Base-by-base conservation (phyloP, 2,888 invertebrate genomes). In the Heterodera filipjevi region DNA sequence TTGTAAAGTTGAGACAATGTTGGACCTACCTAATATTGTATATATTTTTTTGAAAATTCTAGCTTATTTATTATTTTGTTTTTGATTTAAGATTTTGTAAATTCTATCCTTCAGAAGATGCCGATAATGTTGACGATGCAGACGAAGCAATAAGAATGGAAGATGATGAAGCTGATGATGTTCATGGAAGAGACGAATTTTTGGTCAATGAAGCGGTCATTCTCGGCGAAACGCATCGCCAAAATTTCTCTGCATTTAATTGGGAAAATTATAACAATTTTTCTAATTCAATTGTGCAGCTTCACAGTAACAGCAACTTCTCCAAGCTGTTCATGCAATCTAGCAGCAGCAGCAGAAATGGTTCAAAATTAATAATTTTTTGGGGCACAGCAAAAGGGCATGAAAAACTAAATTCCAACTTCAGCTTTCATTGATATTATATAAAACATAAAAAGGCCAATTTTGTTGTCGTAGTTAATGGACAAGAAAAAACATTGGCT, bases 201-300 rank as follows among this genome's bases (percentile, higher is more conserved):
- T 30, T 68, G 32, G 68, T 68, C 68, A 35, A 68, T n/a, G 68
- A 68, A 32, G 33, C 68, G 35, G 68, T 35, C 68, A 68, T 68
- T 68, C 35, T 68, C 6, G 68, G 68, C 68, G 68, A 68, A 32
- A 68, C 68, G 3, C 27, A 64, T 14, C 64, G 16, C 22, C 8
- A 6, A 64, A 27, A 1, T 22, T 64, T 64, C 27, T 14, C 27
- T 64, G 8, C 27, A 2, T 27, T 64, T 2, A 8, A 27, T 2
- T 6, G 0, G 16, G 0, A 27, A 27, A 22, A 64, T 27, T 64
- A 8, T 27, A 19, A 64, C 0, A 64, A 64, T 64, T 68, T 22
- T 19, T 68, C 30, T 8, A 33, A 6, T 68, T 32, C 68, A 33
- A 22, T 35, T 14, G 68, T n/a, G n/a, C n/a, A n/a, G n/a, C 59